Percentiles rank a stretch among this genome's conserved stretches.
phyloP scores from a whole-genome alignment of 1,140 invertebrate genomes.

The Drosophila ironensis region DNA sequence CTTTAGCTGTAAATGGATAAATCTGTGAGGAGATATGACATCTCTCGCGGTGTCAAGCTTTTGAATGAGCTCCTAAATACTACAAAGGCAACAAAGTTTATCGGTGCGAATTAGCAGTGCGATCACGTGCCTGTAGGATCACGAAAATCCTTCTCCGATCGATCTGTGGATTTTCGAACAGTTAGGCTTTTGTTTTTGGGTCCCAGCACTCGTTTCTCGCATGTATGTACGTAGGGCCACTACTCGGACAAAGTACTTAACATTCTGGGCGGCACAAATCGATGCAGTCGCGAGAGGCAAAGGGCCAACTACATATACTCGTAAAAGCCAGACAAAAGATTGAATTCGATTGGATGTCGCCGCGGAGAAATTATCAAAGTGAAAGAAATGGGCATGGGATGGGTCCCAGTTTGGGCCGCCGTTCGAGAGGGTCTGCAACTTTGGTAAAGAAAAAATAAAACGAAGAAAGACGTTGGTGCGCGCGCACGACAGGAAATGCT shows the following conservation, averaged over 20 bases:
- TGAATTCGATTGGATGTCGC: conserved; percentile 40
- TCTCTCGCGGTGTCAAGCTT: too few relatives aligned
- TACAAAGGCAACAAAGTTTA: background rate
- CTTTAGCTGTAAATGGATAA: conserved; percentile 2
- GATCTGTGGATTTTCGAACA: too few relatives aligned
- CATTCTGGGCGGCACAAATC: conserved; percentile 72
- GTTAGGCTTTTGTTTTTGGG: too few relatives aligned
- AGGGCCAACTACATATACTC: conserved; percentile 4
- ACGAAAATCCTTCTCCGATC: conserved; percentile 19
- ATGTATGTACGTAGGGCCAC: too few relatives aligned
- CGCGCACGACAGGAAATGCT: conserved; percentile 65
- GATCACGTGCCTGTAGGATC: conserved; percentile 21
- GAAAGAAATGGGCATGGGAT: conserved; percentile 9
- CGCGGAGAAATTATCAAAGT: conserved; percentile 71
- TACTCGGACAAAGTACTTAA: too few relatives aligned
- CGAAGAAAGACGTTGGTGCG: conserved; percentile 4
- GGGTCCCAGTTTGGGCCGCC: background rate
- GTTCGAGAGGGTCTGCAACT: conserved; percentile 26
- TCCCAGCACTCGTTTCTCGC: too few relatives aligned
- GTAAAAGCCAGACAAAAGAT: conserved; percentile 23
- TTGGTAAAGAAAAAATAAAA: conserved; percentile 14
- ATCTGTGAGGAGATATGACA: too few relatives aligned
- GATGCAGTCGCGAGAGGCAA: conserved; percentile 4
- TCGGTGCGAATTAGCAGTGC: background rate
- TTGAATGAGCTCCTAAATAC: background rate